Percentiles rank a stretch among this genome's conserved stretches.
phyloP scores from a whole-genome alignment of 2,113 vertebrate species.

The Sceloporus tristichus region DNA sequence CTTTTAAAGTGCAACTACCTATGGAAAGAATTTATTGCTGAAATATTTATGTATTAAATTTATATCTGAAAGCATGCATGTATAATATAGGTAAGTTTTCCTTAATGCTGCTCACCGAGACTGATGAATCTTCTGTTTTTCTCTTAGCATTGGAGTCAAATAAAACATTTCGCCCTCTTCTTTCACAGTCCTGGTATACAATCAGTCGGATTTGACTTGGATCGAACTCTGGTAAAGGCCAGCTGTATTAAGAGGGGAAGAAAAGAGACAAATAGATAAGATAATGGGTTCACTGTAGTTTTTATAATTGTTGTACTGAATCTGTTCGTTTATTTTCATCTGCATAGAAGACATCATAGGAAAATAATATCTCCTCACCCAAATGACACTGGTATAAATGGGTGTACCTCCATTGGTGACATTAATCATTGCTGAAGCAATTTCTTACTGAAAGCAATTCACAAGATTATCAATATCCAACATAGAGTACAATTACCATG shows the following conservation, averaged over 20 bases:
- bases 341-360: neutral
- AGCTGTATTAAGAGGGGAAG: conserved; percentile 80
- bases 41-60: conserved; percentile 29
- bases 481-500: neutral
- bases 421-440: conserved; percentile 18
- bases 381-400: conserved; percentile 17
- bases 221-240: conserved; percentile 95
- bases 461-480: conserved; percentile 5
- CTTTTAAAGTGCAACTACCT: neutral
- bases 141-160: conserved; percentile 96
- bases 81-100: neutral
- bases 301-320: neutral
- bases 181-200: conserved; percentile 98
- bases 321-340: conserved; percentile 32
- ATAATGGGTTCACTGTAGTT: conserved; percentile 25
- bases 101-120: conserved; percentile 85
- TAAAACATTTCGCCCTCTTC: conserved; percentile 94
- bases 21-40: conserved; percentile 20
- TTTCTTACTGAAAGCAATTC: neutral
- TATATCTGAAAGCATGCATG: conserved; percentile 21
- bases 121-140: conserved; percentile 88
- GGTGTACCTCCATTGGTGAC: neutral
- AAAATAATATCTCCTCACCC: neutral
- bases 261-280: conserved; percentile 50
- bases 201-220: conserved; percentile 96